Conservation (phyloP, 2,797 vertebrate species). For the Malurus splendens region DNA sequence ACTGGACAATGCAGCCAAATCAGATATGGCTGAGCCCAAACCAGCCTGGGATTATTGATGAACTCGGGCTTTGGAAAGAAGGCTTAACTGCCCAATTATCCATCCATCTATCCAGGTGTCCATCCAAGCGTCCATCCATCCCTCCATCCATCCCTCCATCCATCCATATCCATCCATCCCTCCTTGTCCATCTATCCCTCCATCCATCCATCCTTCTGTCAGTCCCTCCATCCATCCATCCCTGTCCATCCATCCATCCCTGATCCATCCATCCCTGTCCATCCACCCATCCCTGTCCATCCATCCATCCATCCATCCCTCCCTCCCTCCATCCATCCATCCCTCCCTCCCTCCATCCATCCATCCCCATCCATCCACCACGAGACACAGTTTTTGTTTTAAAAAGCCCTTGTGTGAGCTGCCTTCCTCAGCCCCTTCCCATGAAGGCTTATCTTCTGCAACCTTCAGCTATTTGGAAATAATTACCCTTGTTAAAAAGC, state of each 20-base stretch:
- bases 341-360: not conserved
- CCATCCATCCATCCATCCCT: too few species aligned
- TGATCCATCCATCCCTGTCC: too few species aligned
- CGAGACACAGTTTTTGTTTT: not conserved
- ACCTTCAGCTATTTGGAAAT: not conserved
- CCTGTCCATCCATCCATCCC: too few species aligned
- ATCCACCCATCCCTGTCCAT: too few species aligned
- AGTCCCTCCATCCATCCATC: too few species aligned
- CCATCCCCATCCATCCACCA: not conserved
- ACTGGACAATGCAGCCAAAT: not conserved
- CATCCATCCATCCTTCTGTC: too few species aligned
- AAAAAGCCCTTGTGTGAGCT: not conserved
- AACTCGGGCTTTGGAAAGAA: not conserved
- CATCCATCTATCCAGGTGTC: not conserved
- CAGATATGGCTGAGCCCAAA: not conserved
- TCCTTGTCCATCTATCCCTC: too few species aligned
- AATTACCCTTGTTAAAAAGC: constrained; percentile 17
- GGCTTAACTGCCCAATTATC: accelerated
- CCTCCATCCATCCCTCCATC: not conserved
- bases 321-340: not conserved
- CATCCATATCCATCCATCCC: too few species aligned
- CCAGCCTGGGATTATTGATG: not conserved
- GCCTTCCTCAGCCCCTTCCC: not conserved
- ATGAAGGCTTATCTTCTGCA: not conserved
- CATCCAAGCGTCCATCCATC: not conserved